Conservation (phyloP, 37 sponge, comb jelly and placozoan species). For the Beroe forskalii region DNA sequence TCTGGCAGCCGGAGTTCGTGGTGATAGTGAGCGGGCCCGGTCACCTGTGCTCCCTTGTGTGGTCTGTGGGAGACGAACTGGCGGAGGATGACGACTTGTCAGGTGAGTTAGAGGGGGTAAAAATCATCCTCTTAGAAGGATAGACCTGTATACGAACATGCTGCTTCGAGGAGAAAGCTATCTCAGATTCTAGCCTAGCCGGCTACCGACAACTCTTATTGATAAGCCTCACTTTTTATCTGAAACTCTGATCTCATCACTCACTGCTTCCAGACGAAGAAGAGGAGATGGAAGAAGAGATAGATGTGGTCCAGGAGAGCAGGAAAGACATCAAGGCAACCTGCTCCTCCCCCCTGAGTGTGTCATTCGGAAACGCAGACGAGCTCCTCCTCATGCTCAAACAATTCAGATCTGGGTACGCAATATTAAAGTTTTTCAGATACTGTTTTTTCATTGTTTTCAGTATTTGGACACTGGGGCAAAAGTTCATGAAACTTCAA, state of each 20-base stretch:
- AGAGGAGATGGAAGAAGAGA: conserved; percentile 62
- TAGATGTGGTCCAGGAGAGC: conserved; percentile 66
- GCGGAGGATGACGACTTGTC: conserved; percentile 62
- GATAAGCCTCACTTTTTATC: too few species aligned
- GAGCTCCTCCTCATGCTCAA: conserved; percentile 58
- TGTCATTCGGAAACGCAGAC: conserved; percentile 61
- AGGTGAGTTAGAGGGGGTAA: conserved; percentile 5
- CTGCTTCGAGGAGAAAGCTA: too few species aligned
- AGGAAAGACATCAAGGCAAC: conserved; percentile 61
- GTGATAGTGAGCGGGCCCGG: conserved; percentile 57
- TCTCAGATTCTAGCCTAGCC: too few species aligned
- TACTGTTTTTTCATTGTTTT: neutral
- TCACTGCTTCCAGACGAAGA: conserved; percentile 45
- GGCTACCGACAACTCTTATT: too few species aligned
- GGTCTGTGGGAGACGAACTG: conserved; percentile 53
- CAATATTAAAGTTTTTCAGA: neutral
- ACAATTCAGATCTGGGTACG: conserved; percentile 58
- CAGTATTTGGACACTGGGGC: too few species aligned
- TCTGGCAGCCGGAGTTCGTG: conserved; percentile 64
- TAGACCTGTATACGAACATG: too few species aligned
- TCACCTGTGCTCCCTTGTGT: conserved; percentile 62
- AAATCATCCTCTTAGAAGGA: too few species aligned
- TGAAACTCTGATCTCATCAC: too few species aligned
- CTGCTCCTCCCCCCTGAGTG: conserved; percentile 57
- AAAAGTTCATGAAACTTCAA: too few species aligned